Evolutionary conservation across 2,113 vertebrate genomes (phyloP), one percentile per base, ranked within the genome.

Genomic region (Collichthys lucidus): DNA sequence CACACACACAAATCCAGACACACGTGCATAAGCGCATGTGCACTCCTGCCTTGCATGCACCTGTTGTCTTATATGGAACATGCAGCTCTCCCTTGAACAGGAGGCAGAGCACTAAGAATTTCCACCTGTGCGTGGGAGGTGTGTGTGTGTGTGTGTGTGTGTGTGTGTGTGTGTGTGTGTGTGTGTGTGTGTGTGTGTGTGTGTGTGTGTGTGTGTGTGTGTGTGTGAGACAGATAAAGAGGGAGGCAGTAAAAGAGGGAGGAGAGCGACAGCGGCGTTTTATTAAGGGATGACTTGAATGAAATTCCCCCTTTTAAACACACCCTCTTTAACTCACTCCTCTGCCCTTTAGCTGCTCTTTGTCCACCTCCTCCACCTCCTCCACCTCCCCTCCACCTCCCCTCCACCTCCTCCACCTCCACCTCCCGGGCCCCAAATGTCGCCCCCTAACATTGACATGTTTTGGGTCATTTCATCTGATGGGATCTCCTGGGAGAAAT

Each of bases 401-500:
- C 31, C 52, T 29, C 66, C 62, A 22, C 10, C 11, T 16, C 31
- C 52, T 29, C 66, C 62, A 22, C 10, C 11, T 16, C 14, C 69
- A 81, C 72, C 78, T 64, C 3, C 47, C 61, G 83, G 78, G 85
- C 86, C 75, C 35, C 50, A 72, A 88, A 85, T 79, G 86, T 92
- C 56, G 44, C 85, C 87, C 87, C 90, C 90, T 50, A 82, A 84
- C 89, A 79, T 80, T 89, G 86, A 93, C 92, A 96, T 96, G 95
- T 94, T 90, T 91, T 88, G 94, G 94, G 95, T 96, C 96, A 96
- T 95, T 95, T 95, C 92, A 89, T 89, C 84, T 90, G 90, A 96
- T 93, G 94, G 89, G 93, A 95, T 96, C 96, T 96, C 96, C 74
- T 95, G 96, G 96, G 96, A 97, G 93, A 87, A 95, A 95, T 96